Conservation (phyloP, 2,888 invertebrate genomes). For the Acanthosepion lycidas region DNA sequence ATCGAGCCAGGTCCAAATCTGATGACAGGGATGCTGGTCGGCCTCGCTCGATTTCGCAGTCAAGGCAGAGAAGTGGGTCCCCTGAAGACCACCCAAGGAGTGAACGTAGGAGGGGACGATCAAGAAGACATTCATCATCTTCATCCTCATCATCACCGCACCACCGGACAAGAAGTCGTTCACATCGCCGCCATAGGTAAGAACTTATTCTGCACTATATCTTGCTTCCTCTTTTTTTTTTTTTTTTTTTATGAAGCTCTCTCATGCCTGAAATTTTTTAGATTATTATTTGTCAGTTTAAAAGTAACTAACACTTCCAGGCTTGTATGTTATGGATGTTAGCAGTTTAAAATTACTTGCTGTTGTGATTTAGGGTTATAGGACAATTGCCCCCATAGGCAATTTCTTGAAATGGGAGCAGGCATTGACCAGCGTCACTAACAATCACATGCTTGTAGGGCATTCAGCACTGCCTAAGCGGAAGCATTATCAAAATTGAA, state of each 20-base stretch:
- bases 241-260: background rate
- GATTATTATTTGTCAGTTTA: too few species aligned
- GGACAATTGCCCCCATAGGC: too few species aligned
- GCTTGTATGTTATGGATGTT: too few species aligned
- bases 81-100: constrained; percentile 24
- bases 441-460: too few species aligned
- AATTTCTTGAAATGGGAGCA: too few species aligned
- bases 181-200: constrained; percentile 40
- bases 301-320: too few species aligned
- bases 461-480: too few species aligned
- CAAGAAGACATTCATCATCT: constrained; percentile 34
- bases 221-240: too few species aligned
- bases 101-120: constrained; percentile 36
- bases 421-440: too few species aligned
- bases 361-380: too few species aligned
- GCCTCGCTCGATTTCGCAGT: constrained; percentile 33
- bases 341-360: too few species aligned
- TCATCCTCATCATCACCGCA: constrained; percentile 43
- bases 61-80: constrained; percentile 25
- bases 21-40: background rate
- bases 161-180: constrained; percentile 11
- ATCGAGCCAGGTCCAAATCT: constrained; percentile 20
- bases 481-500: too few species aligned
- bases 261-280: background rate
- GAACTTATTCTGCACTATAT: background rate